Base-by-base conservation (phyloP, 37 sponge, comb jelly and placozoan genomes). In the Agelas oroides region DNA sequence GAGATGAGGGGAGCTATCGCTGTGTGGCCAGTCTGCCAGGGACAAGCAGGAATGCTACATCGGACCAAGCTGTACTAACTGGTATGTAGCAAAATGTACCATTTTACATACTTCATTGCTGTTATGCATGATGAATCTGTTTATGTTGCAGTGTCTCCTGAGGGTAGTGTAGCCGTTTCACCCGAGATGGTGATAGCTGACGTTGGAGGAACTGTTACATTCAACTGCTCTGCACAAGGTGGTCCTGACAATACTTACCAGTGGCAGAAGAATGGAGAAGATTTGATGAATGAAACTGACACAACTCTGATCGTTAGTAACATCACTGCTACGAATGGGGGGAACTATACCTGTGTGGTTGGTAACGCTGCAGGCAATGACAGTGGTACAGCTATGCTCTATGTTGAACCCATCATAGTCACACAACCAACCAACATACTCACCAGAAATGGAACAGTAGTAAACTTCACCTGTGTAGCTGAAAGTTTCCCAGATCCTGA, bases 171-270 rank as follows among this genome's bases (percentile, higher is more conserved):
- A 8, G 13, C 20, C 1, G 65, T 46, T 46, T 46, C 46, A 46
- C 46, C 46, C 46, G 8, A 3, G 8, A 46, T 46, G 46, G 46
- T 12, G 46, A 46, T 8, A 12, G 8, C 46, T 46, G 75, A 57
- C 54, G 1, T 65, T 16, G 69, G 57, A 30, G 62, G 46, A 5
- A 53, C 8, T 79, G 84, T 69, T 0, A 67, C 54, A 30, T 65
- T 94, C 20, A 90, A 28, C n/a, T 94, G 94, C 37, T 21, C 72
- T 6, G 71, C 88, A 19, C 30, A 19, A 16, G 94, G 94, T 68
- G 90, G 88, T 28, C 91, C 92, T 30, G 64, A 46, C 25, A 87
- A 82, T 36, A 65, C 62, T 30, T 81, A 73, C 70, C 25, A 54
- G 25, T 89, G 90, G 94, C 32, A 24, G 17, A 1, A 21, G 5